Evolutionary conservation across 2,797 vertebrate genomes (phyloP).

Genomic region (Rachycentron canadum): DNA sequence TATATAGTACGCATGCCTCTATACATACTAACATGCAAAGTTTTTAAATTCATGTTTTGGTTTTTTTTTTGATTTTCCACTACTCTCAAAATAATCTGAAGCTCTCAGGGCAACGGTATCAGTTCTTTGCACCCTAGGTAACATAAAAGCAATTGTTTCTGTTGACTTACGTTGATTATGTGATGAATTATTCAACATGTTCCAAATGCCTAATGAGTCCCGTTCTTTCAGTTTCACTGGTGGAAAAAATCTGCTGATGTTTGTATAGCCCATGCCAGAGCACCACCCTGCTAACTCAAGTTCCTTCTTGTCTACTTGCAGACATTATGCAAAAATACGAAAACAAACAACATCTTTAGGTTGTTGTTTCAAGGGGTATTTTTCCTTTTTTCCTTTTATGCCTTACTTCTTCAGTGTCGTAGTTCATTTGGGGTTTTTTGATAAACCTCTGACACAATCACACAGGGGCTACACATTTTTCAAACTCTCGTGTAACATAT

Average conservation of each 20-base stretch:
- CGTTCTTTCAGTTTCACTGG: constrained; percentile 50
- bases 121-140: constrained; percentile 23
- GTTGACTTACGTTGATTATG: constrained; percentile 65
- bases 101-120: not conserved
- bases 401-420: not conserved
- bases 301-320: constrained; percentile 41
- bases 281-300: constrained; percentile 44
- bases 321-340: constrained; percentile 38
- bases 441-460: constrained; percentile 29
- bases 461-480: constrained; percentile 6
- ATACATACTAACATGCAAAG: no score
- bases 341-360: constrained; percentile 17
- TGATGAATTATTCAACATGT: constrained; percentile 68
- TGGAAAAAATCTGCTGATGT: constrained; percentile 60
- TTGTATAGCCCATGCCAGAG: constrained; percentile 38
- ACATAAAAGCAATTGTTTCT: constrained; percentile 59
- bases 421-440: constrained; percentile 9
- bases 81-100: constrained; percentile 18
- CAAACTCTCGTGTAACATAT: not conserved
- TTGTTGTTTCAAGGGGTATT: constrained; percentile 32
- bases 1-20: no score
- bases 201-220: constrained; percentile 62
- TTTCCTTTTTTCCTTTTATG: constrained; percentile 12
- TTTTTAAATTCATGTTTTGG: not conserved
- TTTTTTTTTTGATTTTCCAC: not conserved